Conservation (phyloP, 1,140 invertebrate genomes). For the Orius insidiosus region DNA sequence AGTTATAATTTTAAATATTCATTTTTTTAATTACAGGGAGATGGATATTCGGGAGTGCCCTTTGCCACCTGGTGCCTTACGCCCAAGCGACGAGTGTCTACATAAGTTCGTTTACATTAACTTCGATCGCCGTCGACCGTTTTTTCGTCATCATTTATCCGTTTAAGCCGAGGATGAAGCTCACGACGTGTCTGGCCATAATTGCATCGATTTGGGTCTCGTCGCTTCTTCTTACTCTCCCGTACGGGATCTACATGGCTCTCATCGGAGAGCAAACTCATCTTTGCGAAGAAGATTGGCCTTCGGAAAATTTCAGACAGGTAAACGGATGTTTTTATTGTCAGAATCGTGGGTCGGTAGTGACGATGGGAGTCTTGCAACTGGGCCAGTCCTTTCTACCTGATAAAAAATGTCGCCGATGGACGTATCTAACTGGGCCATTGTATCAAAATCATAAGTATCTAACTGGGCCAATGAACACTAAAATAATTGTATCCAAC, state of each 20-base stretch:
- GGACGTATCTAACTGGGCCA: too few species aligned
- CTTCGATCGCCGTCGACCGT: conserved; percentile 88
- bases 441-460: too few species aligned
- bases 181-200: conserved; percentile 61
- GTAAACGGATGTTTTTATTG: conserved; percentile 21
- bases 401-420: too few species aligned
- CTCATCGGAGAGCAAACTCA: conserved; percentile 30
- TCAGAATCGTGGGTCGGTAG: not conserved
- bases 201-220: conserved; percentile 83
- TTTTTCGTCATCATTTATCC: conserved; percentile 96
- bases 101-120: conserved; percentile 89
- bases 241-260: conserved; percentile 69
- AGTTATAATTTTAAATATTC: not conserved
- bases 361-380: not conserved
- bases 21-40: conserved; percentile 24
- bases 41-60: conserved; percentile 75
- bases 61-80: conserved; percentile 87
- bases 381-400: not conserved
- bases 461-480: too few species aligned
- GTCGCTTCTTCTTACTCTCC: conserved; percentile 69
- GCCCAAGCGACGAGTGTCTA: conserved; percentile 86
- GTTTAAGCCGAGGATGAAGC: conserved; percentile 78
- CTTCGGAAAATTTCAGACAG: conserved; percentile 48
- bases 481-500: too few species aligned
- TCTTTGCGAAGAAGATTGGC: conserved; percentile 81